Base-by-base conservation (phyloP, 2,888 invertebrate genomes). In the Synergus japonicus region DNA sequence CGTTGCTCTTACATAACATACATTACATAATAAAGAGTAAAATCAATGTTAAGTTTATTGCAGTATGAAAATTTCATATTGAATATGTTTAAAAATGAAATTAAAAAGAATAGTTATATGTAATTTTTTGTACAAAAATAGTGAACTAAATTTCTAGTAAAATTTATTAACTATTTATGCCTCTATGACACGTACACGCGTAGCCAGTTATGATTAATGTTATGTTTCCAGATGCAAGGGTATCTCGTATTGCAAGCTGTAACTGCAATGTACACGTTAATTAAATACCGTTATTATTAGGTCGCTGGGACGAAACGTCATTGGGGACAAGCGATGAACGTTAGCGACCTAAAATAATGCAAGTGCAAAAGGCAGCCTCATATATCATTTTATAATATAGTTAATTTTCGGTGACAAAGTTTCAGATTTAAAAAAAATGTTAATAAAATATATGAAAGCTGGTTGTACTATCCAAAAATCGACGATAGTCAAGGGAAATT, bases 181-280 rank as follows among this genome's bases (percentile, higher is more conserved):
- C 29, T 3, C 2, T 12, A 5, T 63, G 63, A 29, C 63, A 63
- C 12, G 63, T 13, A 29, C 13, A 63, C 13, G 18, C 29, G 13
- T 29, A 4, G 1, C 22, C 37, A 46, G 37, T 22, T 78, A 78
- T 78, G 78, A 78, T 78, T 76, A 78, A 78, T 76, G 78, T 15
- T 37, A 22, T 13, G 77, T 58, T 63, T 69, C 66, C 22, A 43
- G 73, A 46, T 67, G 77, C 37, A 77, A 46, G 77, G 66, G 29
- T 43, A 29, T 73, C n/a, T 73, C 41, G 44, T 67, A 41, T 67
- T 46, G 63, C 67, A 58, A 41, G 49, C 67, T 44, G 44, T 54
- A 58, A 66, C 63, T 41, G 69, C n/a, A 76, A 67, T 77, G 49
- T 37, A 73, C 44, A 67, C 69, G 44, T 73, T 77, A 73, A 77